Evolutionary conservation across 1,140 invertebrate genomes (phyloP).

Genomic region (Leptestheria dahalacensis): DNA sequence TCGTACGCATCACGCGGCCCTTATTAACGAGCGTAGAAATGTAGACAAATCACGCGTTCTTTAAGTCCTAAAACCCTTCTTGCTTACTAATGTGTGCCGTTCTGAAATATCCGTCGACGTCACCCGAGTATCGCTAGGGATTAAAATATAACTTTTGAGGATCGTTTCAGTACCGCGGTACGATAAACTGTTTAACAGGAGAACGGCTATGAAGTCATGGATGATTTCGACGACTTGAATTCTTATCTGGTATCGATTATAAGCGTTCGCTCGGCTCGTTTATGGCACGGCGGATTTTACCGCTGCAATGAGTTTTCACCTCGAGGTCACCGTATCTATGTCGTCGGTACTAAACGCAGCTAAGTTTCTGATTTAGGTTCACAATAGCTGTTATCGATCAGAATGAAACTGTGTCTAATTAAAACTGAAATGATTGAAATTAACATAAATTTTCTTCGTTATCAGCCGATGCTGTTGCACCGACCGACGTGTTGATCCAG

Average conservation of each 20-base stretch:
- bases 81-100: too few relatives aligned
- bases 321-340: slow-evolving; percentile 6
- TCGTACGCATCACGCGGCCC: too few relatives aligned
- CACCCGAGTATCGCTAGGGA: too few relatives aligned
- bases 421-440: not conserved
- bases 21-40: too few relatives aligned
- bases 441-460: not conserved
- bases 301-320: slow-evolving; percentile 14
- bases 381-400: not conserved
- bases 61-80: not conserved
- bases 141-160: too few relatives aligned
- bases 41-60: not conserved
- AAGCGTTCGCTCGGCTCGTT: slow-evolving; percentile 7
- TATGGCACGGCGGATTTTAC: slow-evolving; percentile 7
- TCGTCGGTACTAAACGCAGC: not conserved
- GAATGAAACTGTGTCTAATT: not conserved
- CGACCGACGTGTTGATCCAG: not conserved
- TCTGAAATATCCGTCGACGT: too few relatives aligned
- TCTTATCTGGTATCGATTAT: slow-evolving; percentile 9
- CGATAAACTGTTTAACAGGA: not conserved
- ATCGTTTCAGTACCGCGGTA: too few relatives aligned
- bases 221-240: slow-evolving; percentile 4
- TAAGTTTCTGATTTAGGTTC: not conserved
- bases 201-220: not conserved
- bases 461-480: not conserved